Evolutionary conservation across 2,888 invertebrate genomes (phyloP).

Genomic region (Leucophenga montana): DNA sequence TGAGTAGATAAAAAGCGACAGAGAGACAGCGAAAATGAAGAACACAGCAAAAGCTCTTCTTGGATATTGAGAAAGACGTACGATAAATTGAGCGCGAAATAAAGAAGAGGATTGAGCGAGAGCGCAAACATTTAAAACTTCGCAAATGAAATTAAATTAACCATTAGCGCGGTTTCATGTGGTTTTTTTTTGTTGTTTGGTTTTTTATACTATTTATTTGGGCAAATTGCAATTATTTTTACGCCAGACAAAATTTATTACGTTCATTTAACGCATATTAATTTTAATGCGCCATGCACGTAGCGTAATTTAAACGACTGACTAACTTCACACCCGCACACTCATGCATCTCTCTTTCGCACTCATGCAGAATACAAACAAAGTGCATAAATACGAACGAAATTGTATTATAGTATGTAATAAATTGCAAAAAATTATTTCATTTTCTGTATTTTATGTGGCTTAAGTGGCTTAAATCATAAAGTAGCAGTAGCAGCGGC

Average conservation of each 20-base stretch:
- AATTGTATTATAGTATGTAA: neutral
- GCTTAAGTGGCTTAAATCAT: constrained; percentile 19
- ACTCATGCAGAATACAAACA: too few species aligned
- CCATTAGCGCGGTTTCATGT: constrained; percentile 5
- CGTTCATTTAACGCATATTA: constrained; percentile 18
- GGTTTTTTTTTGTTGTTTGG: neutral
- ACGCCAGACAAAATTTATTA: constrained; percentile 14
- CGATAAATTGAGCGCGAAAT: too few species aligned
- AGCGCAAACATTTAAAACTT: neutral
- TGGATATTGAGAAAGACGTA: too few species aligned
- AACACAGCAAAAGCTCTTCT: too few species aligned
- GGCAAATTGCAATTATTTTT: constrained; percentile 12
- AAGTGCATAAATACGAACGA: neutral
- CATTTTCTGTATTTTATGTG: constrained; percentile 2
- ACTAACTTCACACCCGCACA: neutral
- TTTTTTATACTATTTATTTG: neutral
- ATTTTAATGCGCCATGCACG: constrained; percentile 13
- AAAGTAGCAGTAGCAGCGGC: neutral
- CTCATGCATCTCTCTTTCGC: too few species aligned
- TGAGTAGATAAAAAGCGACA: too few species aligned
- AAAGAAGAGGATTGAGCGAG: too few species aligned
- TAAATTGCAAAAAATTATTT: constrained; percentile 18
- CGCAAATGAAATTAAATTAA: constrained; percentile 14
- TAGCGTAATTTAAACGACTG: neutral
- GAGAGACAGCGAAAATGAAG: too few species aligned